Evolutionary conservation across 92 coral and sea anemone genomes (phyloP).

Genomic region (Bergia sp.): DNA sequence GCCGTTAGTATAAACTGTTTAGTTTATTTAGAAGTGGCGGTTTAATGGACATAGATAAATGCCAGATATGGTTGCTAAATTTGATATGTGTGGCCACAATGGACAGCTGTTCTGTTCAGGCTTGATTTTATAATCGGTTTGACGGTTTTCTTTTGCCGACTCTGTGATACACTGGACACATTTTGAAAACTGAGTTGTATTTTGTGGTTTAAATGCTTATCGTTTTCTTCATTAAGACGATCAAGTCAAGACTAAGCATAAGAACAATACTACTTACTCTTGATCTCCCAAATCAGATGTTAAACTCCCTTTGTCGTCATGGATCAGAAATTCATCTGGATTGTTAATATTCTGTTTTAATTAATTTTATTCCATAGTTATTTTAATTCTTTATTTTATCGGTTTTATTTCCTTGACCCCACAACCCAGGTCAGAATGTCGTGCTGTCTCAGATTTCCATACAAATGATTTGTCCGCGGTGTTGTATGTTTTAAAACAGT

Average conservation of each 20-base stretch:
- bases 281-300: not conserved
- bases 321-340: not conserved
- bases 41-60: not conserved
- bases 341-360: not conserved
- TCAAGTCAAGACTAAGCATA: not conserved
- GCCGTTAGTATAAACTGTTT: not conserved
- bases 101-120: not conserved
- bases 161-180: not conserved
- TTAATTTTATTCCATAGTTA: not conserved
- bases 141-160: not conserved
- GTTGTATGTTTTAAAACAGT: not conserved
- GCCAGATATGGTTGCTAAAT: not conserved
- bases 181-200: not conserved
- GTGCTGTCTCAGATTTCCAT: conserved; percentile 22
- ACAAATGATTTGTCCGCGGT: not conserved
- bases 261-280: not conserved
- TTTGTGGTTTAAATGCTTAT: not conserved
- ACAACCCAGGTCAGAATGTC: conserved; percentile 2
- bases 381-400: not conserved
- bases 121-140: too few species aligned
- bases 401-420: not conserved
- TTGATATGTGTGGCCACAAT: not conserved
- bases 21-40: not conserved
- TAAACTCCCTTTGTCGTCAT: not conserved
- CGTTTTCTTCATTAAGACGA: not conserved